A percentile compares a stretch with the other conserved stretches of the same genome.
Evolutionary conservation across 2,113 vertebrate genomes (phyloP).

Genomic region (Noturus placidus): DNA sequence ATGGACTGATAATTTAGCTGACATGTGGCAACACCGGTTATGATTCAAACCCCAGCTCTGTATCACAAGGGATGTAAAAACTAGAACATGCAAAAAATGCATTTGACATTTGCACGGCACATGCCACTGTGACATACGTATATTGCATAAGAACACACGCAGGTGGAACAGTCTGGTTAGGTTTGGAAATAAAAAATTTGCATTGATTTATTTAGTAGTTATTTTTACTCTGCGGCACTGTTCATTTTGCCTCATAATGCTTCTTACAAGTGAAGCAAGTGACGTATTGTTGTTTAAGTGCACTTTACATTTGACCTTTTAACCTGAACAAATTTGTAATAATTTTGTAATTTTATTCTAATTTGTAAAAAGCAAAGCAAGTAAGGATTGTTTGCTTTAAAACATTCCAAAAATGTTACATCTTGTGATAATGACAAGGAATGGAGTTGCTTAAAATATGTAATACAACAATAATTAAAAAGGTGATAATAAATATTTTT

Average conservation of each 20-base stretch:
- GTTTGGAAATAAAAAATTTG: background rate
- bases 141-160: background rate
- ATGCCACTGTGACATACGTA: no score
- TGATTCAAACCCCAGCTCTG: background rate
- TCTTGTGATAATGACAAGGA: background rate
- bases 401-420: background rate
- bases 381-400: fast-evolving
- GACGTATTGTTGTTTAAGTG: background rate
- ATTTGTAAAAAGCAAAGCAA: background rate
- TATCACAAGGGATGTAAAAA: background rate
- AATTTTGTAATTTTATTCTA: background rate
- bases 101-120: no score
- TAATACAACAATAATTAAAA: background rate
- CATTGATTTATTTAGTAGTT: background rate
- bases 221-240: background rate
- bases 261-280: background rate
- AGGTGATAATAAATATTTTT: background rate
- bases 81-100: background rate
- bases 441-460: background rate
- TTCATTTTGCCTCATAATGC: background rate
- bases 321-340: background rate
- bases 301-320: background rate
- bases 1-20: background rate
- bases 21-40: background rate
- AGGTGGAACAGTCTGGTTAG: background rate